Evolutionary conservation across 2,888 invertebrate species (phyloP), one percentile per base, ranked within the genome.

Genomic region (Lepidochitona cinerea): DNA sequence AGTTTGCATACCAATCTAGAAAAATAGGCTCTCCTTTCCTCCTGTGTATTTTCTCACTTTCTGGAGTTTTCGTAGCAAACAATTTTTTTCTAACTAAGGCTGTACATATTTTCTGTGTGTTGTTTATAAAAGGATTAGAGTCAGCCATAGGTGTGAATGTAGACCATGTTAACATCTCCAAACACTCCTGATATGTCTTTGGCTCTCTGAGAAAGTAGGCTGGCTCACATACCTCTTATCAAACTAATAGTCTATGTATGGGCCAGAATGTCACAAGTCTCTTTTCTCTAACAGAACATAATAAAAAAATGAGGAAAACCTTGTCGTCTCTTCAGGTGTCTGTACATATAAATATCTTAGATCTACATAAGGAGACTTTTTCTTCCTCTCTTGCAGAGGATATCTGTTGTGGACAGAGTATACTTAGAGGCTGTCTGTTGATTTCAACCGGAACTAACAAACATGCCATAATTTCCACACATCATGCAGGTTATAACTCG

Each of bases 191-290:
- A 59, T 59, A 59, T 59, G 59, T 59, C 59, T 59, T 59, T 59
- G 59, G 59, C 29, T 18, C 59, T 32, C 23, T 59, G 59, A 59
- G 59, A 59, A 59, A 29, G 29, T 14, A 29, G 59, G 14, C 59
- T 59, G 59, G 29, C 23, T 29, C 29, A 32, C 59, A 59, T 59
- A 59, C 32, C 29, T 59, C 29, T 59, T 59, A 59, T 23, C 4
- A 59, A 4, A 59, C 59, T 59, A 59, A 59, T 59, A 59, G 59
- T 59, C 59, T 59, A 59, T 59, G 59, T 59, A 59, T 59, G 59
- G 29, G 32, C 12, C 23, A 59, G 2, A 59, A 59, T 59, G 23
- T 32, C 59, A 29, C 18, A 12, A 59, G 23, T 29, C 59, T 49
- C 26, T 59, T 26, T 59, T 59, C 26, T 23, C 32, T 26, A 59